These are phyloP conservation scores for Patiria miniata DNA, from an alignment of 35 echinoderm and acorn worm species.

Conservation along the genomic window DNA sequence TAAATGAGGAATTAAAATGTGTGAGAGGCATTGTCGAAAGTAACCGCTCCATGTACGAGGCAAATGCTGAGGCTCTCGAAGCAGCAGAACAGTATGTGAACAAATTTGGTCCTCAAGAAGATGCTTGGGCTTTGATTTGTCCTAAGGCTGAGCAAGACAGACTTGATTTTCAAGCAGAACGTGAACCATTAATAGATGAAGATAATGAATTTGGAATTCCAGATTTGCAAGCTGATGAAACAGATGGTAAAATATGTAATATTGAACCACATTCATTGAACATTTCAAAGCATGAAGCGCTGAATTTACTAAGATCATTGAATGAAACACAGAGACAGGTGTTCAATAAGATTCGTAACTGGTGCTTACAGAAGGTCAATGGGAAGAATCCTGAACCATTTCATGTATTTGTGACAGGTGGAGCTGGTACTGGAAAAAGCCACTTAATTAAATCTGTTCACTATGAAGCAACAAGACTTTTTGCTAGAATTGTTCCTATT, in stretches of 20 bases:
- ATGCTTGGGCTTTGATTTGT: slow-evolving; percentile 62
- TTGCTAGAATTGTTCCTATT: slow-evolving; percentile 23
- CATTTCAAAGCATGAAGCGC: background rate
- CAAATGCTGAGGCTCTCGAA: slow-evolving; percentile 37
- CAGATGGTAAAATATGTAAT: background rate
- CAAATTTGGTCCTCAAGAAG: slow-evolving; percentile 43
- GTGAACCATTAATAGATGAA: slow-evolving; percentile 14
- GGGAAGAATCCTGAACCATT: slow-evolving; percentile 43
- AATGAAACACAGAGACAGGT: slow-evolving; percentile 60
- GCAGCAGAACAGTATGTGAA: slow-evolving; percentile 25
- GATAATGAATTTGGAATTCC: slow-evolving; percentile 26
- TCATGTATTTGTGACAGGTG: slow-evolving; percentile 57
- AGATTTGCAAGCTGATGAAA: slow-evolving; percentile 32
- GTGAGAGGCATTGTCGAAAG: slow-evolving; percentile 56
- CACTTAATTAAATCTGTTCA: slow-evolving; percentile 51
- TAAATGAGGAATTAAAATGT: slow-evolving; percentile 10
- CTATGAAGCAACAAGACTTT: slow-evolving; percentile 48
- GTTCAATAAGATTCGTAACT: slow-evolving; percentile 51
- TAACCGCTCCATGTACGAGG: slow-evolving; percentile 38
- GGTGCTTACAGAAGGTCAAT: slow-evolving; percentile 50
- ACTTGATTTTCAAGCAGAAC: background rate
- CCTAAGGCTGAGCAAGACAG: slow-evolving; percentile 60
- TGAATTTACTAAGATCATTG: slow-evolving; percentile 31
- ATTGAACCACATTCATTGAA: background rate
- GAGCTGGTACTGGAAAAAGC: slow-evolving; percentile 58